Conservation (phyloP, 2,797 vertebrate species). For the Lateolabrax maculatus region DNA sequence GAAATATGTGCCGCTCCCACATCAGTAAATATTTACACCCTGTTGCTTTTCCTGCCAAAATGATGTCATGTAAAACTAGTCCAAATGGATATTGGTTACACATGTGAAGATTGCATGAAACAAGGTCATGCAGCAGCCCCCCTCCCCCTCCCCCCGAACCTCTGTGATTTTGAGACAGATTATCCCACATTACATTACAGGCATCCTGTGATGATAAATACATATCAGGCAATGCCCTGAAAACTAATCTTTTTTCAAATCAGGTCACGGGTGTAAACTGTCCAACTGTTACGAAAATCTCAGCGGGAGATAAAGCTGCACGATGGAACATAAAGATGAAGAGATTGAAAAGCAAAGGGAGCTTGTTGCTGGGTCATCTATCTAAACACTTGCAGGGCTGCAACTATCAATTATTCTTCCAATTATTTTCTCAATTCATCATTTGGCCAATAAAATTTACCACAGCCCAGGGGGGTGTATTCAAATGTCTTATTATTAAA, state of each 20-base stretch:
- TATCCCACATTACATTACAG: constrained; percentile 37
- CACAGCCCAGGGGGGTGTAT: no score
- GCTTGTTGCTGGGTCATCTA: neutral
- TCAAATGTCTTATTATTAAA: no score
- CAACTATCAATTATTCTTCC: neutral
- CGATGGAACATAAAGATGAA: neutral
- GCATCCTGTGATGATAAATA: constrained; percentile 17
- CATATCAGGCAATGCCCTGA: constrained; percentile 12
- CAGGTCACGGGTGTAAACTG: constrained; percentile 25
- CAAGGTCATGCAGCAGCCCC: constrained; percentile 39
- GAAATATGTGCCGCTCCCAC: no score
- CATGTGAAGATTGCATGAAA: constrained; percentile 13
- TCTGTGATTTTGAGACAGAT: constrained; percentile 46
- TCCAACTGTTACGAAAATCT: neutral
- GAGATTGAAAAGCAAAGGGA: neutral
- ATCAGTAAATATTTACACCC: neutral
- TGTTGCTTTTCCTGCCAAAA: neutral
- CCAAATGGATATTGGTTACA: constrained; percentile 20
- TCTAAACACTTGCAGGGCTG: neutral
- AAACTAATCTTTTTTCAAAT: constrained; percentile 60
- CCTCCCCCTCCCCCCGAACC: constrained; percentile 33
- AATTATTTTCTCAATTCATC: no score
- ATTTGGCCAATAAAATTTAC: no score
- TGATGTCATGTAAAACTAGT: neutral
- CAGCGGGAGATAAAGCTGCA: neutral